Evolutionary conservation across 2,113 vertebrate genomes (phyloP).

Genomic region (Ictidomys tridecemlineatus): DNA sequence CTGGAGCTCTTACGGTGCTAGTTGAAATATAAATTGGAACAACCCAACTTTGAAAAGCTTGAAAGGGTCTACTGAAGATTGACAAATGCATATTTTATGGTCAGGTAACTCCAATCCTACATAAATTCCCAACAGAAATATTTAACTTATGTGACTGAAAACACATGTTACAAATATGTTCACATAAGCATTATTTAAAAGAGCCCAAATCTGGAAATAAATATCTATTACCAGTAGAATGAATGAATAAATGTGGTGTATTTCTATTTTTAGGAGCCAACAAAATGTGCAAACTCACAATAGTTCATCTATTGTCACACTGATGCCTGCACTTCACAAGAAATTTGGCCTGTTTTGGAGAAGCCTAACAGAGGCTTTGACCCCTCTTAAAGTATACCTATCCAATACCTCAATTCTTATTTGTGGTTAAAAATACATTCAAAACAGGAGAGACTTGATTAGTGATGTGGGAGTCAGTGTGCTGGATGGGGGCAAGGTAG

Average conservation of each 20-base stretch:
- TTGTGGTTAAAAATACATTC: neutral
- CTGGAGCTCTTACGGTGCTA: neutral
- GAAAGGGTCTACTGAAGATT: neutral
- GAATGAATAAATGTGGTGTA: neutral
- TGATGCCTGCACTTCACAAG: neutral
- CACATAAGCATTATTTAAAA: neutral
- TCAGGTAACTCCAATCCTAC: neutral
- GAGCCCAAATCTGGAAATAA: neutral
- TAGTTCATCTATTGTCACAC: neutral
- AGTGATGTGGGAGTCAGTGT: neutral
- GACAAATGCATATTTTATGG: neutral
- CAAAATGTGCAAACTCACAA: neutral
- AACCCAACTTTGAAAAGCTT: neutral
- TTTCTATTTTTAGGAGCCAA: neutral
- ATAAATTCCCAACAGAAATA: neutral
- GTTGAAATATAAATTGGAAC: neutral
- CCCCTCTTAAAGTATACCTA: neutral
- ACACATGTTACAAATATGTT: neutral
- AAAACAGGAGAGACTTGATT: too few relatives aligned
- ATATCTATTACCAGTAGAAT: neutral
- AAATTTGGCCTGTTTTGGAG: neutral
- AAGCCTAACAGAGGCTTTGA: neutral
- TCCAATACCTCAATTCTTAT: neutral
- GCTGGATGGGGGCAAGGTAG: neutral
- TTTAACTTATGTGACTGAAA: neutral